Evolutionary conservation across 2,797 vertebrate genomes (phyloP).

Genomic region (Anguilla megastoma): DNA sequence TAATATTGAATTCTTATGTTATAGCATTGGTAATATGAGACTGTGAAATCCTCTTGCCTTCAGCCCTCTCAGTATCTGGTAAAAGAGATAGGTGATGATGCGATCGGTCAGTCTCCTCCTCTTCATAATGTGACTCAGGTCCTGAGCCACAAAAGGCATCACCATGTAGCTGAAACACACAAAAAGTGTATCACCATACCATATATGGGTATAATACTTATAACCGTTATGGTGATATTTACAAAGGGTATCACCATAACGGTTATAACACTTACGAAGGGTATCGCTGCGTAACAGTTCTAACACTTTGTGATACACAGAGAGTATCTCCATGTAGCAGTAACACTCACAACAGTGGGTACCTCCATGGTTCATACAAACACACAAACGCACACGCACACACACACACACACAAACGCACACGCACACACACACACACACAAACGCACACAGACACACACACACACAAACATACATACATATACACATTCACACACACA

Average conservation of each 20-base stretch:
- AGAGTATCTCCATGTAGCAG: not conserved
- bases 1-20: not conserved
- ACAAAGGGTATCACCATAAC: constrained; percentile 9
- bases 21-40: not conserved
- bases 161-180: constrained; percentile 74
- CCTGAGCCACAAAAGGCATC: constrained; percentile 78
- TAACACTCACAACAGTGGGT: not conserved
- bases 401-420: not conserved
- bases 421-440: not conserved
- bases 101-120: constrained; percentile 66
- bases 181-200: not conserved
- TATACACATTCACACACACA: constrained; percentile 8
- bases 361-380: not conserved
- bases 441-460: constrained; percentile 7
- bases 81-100: constrained; percentile 74
- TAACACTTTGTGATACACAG: constrained; percentile 23
- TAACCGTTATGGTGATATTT: not conserved
- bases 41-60: constrained; percentile 59
- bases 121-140: constrained; percentile 79
- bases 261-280: not conserved
- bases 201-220: not conserved
- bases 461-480: not conserved
- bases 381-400: not conserved
- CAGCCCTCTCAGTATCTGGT: constrained; percentile 78
- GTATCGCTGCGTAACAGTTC: not conserved